Evolutionary conservation across 1,140 invertebrate species (phyloP).

Genomic region (Eumaeus atala): DNA sequence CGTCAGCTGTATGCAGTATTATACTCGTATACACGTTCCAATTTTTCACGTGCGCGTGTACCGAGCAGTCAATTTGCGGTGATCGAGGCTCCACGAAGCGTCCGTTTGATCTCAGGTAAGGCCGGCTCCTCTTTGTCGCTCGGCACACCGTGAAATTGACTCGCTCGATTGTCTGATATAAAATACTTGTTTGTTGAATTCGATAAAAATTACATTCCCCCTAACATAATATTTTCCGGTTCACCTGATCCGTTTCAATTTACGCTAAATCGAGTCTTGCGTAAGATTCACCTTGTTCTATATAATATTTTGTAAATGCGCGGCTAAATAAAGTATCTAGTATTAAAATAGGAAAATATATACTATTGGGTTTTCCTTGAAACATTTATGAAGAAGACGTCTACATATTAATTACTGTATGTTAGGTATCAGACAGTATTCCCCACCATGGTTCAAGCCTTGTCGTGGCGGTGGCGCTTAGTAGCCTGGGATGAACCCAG

Average conservation of each 20-base stretch:
- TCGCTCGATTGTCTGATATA: constrained; percentile 46
- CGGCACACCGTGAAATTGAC: constrained; percentile 47
- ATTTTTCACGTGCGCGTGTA: constrained; percentile 19
- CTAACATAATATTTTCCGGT: constrained; percentile 17
- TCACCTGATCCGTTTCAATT: constrained; percentile 7
- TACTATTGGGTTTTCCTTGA: too few species aligned
- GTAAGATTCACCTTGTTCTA: constrained; percentile 10
- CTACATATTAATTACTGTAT: too few species aligned
- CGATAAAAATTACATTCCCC: constrained; percentile 31
- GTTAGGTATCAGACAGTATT: too few species aligned
- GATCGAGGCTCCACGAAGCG: constrained; percentile 24
- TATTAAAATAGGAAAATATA: too few species aligned
- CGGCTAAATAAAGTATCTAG: constrained; percentile 6
- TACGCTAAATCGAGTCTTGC: constrained; percentile 5
- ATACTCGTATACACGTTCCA: constrained; percentile 10
- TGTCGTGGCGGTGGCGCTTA: too few species aligned
- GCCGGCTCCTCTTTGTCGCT: constrained; percentile 37
- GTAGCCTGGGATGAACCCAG: too few species aligned
- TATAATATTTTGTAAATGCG: constrained; percentile 3
- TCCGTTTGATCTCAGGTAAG: constrained; percentile 41
- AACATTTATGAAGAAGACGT: too few species aligned
- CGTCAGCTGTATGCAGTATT: too few species aligned
- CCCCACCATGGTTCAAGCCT: too few species aligned
- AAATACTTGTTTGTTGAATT: constrained; percentile 39
- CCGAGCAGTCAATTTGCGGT: constrained; percentile 37